Evolutionary conservation across 2,888 invertebrate species (phyloP).

Genomic region (Deilephila porcellus): DNA sequence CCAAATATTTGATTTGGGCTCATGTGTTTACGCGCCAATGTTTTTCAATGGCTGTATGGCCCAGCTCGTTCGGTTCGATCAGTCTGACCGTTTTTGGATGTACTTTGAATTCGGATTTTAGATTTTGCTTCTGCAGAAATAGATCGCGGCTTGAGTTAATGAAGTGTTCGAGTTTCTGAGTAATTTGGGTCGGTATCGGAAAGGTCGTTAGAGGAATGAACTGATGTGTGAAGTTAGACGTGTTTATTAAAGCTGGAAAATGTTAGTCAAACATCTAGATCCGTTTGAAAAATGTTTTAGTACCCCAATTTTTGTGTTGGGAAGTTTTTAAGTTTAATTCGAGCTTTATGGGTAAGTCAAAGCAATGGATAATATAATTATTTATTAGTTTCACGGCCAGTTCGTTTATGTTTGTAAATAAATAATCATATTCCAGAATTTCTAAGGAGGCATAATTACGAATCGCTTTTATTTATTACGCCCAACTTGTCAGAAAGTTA

Average conservation of each 20-base stretch:
- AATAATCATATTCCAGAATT: neutral
- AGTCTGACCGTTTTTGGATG: constrained; percentile 10
- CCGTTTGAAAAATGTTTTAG: no score
- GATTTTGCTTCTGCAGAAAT: constrained; percentile 20
- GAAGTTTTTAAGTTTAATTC: no score
- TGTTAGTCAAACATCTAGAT: no score
- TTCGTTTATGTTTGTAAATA: neutral
- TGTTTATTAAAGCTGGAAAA: neutral
- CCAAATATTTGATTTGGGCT: constrained; percentile 54
- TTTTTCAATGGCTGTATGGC: constrained; percentile 46
- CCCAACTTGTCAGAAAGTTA: constrained; percentile 20
- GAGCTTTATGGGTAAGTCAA: no score
- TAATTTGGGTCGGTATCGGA: neutral
- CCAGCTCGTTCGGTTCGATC: constrained; percentile 30
- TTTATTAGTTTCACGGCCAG: no score
- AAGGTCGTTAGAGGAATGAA: neutral
- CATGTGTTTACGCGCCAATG: constrained; percentile 42
- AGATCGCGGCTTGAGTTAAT: constrained; percentile 1
- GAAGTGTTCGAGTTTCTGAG: constrained; percentile 1
- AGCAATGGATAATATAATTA: no score
- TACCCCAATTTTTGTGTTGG: no score
- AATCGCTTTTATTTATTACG: constrained; percentile 5
- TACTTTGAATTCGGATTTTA: neutral
- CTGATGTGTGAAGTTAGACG: neutral
- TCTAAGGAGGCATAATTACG: neutral